phyloP scores from a whole-genome alignment of 2,888 invertebrate species.

The Margaritifera margaritifera region DNA sequence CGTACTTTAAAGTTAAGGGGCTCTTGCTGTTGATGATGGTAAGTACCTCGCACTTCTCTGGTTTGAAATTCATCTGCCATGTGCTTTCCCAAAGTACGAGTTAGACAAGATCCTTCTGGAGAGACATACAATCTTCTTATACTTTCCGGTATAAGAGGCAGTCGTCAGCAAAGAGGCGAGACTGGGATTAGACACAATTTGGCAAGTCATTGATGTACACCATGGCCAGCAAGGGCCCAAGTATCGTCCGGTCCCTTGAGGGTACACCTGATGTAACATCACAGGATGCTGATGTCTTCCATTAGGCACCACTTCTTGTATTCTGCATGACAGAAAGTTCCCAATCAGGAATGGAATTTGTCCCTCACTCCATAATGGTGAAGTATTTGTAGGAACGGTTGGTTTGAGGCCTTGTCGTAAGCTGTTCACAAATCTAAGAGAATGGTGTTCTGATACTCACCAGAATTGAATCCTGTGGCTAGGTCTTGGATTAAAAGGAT shows the following conservation, averaged over 20 bases:
- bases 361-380: neutral
- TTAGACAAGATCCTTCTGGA: too few relatives aligned
- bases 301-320: slow-evolving; percentile 6
- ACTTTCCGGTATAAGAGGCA: slow-evolving; percentile 3
- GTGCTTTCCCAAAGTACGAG: too few relatives aligned
- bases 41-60: too few relatives aligned
- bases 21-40: too few relatives aligned
- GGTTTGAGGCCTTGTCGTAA: slow-evolving; percentile 3
- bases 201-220: neutral
- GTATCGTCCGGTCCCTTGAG: neutral
- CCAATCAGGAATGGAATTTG: neutral
- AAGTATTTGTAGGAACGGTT: neutral
- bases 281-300: slow-evolving; percentile 2
- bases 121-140: too few relatives aligned
- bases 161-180: neutral
- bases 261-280: slow-evolving; percentile 1
- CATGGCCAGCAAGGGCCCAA: neutral
- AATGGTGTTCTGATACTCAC: neutral
- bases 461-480: neutral
- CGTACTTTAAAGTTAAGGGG: too few relatives aligned
- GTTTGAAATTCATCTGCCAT: too few relatives aligned
- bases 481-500: slow-evolving; percentile 8
- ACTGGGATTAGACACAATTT: neutral
- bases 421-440: slow-evolving; percentile 8
- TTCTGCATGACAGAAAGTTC: slow-evolving; percentile 5